Conservation (phyloP, 2,888 invertebrate genomes). For the Phengaris arion region DNA sequence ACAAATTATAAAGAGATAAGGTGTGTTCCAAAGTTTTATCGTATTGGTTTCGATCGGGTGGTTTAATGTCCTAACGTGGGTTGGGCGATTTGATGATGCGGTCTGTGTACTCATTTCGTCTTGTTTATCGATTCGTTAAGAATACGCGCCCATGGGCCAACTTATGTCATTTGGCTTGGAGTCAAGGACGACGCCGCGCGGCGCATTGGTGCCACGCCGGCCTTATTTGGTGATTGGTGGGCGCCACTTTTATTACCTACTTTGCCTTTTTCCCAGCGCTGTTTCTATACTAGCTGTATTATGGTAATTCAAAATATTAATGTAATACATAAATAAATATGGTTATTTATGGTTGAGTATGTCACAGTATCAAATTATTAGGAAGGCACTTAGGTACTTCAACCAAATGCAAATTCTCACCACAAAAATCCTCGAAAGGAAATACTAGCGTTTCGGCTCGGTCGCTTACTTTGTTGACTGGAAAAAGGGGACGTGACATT, state of each 20-base stretch:
- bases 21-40: constrained; percentile 27
- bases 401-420: too few species aligned
- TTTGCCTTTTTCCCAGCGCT: constrained; percentile 72
- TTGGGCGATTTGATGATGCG: constrained; percentile 58
- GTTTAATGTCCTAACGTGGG: constrained; percentile 51
- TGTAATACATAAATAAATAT: constrained; percentile 55
- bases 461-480: constrained; percentile 65
- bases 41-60: constrained; percentile 23
- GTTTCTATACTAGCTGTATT: constrained; percentile 67
- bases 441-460: constrained; percentile 56
- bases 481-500: constrained; percentile 75
- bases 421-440: constrained; percentile 1
- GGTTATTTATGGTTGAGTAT: constrained; percentile 27
- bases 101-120: constrained; percentile 65
- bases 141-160: constrained; percentile 77
- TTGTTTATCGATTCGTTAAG: constrained; percentile 76
- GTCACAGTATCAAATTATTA: not conserved
- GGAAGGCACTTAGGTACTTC: not conserved
- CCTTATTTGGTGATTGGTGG: constrained; percentile 79
- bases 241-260: constrained; percentile 79
- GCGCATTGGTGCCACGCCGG: constrained; percentile 63
- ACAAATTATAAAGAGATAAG: constrained; percentile 23
- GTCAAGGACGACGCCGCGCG: constrained; percentile 73
- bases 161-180: constrained; percentile 78
- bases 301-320: constrained; percentile 56